A percentile compares a stretch with the other conserved stretches of the same genome.
Conservation (phyloP, 2,797 vertebrate species). For the Phrynocephalus forsythii region DNA sequence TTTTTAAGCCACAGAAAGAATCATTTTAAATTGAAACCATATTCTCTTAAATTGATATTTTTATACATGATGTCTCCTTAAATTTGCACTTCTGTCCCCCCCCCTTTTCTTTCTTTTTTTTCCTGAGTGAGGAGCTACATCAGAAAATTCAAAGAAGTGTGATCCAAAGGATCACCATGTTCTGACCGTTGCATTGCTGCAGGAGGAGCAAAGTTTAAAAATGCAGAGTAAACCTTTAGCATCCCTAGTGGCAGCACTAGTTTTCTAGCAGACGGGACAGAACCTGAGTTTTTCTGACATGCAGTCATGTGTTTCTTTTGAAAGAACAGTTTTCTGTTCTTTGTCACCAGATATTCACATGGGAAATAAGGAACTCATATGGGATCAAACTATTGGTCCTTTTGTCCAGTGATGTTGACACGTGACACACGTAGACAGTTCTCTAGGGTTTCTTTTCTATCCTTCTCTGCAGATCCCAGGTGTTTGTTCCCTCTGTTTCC, state of each 20-base stretch:
- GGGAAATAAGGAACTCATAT: too few relatives aligned
- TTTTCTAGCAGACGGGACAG: not conserved
- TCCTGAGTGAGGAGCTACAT: not conserved
- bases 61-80: not conserved
- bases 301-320: not conserved
- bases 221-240: not conserved
- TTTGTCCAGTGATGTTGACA: not conserved
- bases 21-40: not conserved
- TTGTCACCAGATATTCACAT: slow-evolving; percentile 6
- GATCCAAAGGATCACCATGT: not conserved
- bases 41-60: not conserved
- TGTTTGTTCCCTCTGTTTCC: too few relatives aligned
- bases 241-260: not conserved
- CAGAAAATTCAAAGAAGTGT: not conserved
- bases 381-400: too few relatives aligned
- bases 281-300: not conserved
- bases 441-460: too few relatives aligned
- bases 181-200: not conserved
- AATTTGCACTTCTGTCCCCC: not conserved
- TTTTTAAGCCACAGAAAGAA: not conserved
- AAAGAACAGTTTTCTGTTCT: not conserved
- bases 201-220: not conserved
- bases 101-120: not conserved
- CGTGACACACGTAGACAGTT: too few relatives aligned
- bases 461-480: too few relatives aligned